Percentiles rank a stretch among this genome's conserved stretches.
These are phyloP conservation scores for Lasioglossum figueresi DNA, from an alignment of 2,888 invertebrate genomes.

Conservation along the genomic window DNA sequence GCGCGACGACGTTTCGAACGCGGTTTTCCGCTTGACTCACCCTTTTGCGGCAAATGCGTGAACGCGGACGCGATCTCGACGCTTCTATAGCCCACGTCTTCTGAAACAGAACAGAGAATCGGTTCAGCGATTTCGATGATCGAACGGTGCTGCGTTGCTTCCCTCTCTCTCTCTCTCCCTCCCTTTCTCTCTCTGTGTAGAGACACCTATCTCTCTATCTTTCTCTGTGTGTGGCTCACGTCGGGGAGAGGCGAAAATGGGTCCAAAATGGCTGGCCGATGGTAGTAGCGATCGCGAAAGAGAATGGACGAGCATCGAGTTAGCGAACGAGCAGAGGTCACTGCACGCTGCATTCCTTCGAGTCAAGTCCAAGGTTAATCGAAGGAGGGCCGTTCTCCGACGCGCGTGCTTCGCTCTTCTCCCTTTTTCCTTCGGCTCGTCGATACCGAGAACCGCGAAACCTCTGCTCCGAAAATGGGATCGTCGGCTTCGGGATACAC, in stretches of 20 bases:
- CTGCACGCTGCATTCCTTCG: constrained; percentile 81
- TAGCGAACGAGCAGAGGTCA: constrained; percentile 73
- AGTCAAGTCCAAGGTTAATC: constrained; percentile 82
- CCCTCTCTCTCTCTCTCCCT: neutral
- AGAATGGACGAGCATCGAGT: constrained; percentile 43
- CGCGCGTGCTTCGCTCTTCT: constrained; percentile 30
- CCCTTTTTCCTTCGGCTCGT: constrained; percentile 13
- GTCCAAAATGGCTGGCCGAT: constrained; percentile 24
- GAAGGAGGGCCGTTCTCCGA: constrained; percentile 69
- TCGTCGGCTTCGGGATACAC: neutral
- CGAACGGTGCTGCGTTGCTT: neutral
- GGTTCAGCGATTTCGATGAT: constrained; percentile 17
- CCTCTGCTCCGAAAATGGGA: neutral
- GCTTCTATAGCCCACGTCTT: constrained; percentile 85
- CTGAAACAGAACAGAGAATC: constrained; percentile 80
- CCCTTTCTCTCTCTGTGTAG: neutral
- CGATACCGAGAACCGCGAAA: constrained; percentile 24
- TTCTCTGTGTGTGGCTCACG: neutral
- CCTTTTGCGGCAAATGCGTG: constrained; percentile 84
- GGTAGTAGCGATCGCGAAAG: constrained; percentile 29
- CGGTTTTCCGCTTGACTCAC: constrained; percentile 63
- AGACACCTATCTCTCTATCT: neutral
- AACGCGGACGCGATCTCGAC: constrained; percentile 85
- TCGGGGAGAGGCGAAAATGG: constrained; percentile 10
- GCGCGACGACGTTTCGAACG: neutral